Evolutionary conservation across 2,888 invertebrate species (phyloP).

Genomic region (Caenorhabditis imperialis): DNA sequence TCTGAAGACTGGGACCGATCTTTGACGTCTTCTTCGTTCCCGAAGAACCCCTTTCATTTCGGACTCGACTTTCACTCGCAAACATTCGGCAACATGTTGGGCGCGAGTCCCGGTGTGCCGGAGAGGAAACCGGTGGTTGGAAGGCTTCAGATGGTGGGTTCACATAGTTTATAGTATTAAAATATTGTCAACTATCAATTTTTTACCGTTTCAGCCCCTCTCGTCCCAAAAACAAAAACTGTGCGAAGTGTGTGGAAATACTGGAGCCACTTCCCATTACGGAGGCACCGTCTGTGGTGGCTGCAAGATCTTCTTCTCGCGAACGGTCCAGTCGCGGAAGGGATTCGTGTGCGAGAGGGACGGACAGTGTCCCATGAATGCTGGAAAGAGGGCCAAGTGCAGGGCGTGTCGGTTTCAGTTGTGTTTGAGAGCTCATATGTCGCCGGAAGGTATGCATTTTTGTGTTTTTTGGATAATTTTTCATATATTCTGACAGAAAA

Average conservation of each 20-base stretch:
- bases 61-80: background rate
- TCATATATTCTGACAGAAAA: too few species aligned
- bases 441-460: slow-evolving; percentile 39
- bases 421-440: slow-evolving; percentile 55
- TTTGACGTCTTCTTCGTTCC: background rate
- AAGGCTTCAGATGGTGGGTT: slow-evolving; percentile 5
- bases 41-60: background rate
- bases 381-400: slow-evolving; percentile 52
- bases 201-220: slow-evolving; percentile 1
- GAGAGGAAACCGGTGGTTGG: background rate
- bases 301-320: slow-evolving; percentile 58
- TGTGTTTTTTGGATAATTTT: background rate
- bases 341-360: slow-evolving; percentile 56
- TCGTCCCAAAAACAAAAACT: slow-evolving; percentile 9
- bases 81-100: background rate
- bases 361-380: slow-evolving; percentile 49
- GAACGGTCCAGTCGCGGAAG: slow-evolving; percentile 34
- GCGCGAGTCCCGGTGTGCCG: background rate
- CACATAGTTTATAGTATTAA: background rate
- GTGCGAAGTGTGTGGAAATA: slow-evolving; percentile 37
- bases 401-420: slow-evolving; percentile 53
- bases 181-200: background rate
- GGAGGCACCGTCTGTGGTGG: slow-evolving; percentile 59
- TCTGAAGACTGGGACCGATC: background rate
- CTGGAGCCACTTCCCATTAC: slow-evolving; percentile 51